phyloP scores from a whole-genome alignment of 2,113 vertebrate genomes.

The Panurus biarmicus region DNA sequence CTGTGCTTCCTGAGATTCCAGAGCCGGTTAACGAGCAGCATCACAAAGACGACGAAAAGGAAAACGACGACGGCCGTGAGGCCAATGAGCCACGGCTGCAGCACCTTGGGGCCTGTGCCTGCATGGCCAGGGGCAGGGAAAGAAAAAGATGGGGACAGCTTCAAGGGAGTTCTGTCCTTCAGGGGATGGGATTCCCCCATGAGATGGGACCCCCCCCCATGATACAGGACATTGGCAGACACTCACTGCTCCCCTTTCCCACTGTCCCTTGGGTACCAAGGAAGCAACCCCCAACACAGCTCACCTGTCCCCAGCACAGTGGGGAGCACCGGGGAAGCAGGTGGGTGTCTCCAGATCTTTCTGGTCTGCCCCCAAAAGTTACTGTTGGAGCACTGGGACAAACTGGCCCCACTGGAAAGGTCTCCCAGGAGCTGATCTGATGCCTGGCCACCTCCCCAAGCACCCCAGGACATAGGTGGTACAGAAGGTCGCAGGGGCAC shows the following conservation, averaged over 20 bases:
- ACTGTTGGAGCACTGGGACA: neutral
- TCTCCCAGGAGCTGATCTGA: neutral
- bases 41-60: slow-evolving; percentile 78
- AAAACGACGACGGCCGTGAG: slow-evolving; percentile 78
- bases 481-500: rapidly evolving
- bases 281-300: neutral
- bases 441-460: neutral
- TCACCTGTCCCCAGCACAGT: neutral
- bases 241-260: neutral
- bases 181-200: neutral
- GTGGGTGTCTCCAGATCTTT: neutral
- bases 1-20: slow-evolving; percentile 58
- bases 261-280: neutral
- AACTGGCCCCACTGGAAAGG: neutral
- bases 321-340: neutral
- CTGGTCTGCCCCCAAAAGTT: neutral
- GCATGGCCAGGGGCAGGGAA: neutral
- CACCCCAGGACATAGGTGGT: neutral
- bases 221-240: neutral
- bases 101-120: neutral
- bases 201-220: neutral
- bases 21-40: slow-evolving; percentile 71
- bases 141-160: neutral
- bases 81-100: slow-evolving; percentile 79
- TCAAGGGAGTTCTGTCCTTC: neutral